A percentile compares a stretch with the other conserved stretches of the same genome.
phyloP scores from a whole-genome alignment of 1,140 invertebrate species.

The Zeugodacus cucurbitae region DNA sequence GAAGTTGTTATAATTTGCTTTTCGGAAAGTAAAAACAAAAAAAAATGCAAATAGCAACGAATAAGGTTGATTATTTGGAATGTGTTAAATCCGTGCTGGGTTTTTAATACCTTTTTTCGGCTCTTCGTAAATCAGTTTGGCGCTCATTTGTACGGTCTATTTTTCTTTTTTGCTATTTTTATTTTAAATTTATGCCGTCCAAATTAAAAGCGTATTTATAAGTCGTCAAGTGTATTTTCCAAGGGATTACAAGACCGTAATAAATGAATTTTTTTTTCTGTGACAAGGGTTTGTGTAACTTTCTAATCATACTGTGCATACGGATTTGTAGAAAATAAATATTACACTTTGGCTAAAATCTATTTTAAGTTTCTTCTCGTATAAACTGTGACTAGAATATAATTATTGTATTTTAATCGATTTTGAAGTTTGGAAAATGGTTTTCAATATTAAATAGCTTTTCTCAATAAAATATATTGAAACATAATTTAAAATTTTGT shows the following conservation, averaged over 20 bases:
- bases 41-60: not conserved
- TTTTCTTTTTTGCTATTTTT: too few species aligned
- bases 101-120: not conserved
- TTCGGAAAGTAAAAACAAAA: not conserved
- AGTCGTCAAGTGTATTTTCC: not conserved
- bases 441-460: too few species aligned
- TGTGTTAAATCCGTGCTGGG: not conserved
- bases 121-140: not conserved
- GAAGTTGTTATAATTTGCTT: not conserved
- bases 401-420: too few species aligned
- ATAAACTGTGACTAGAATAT: too few species aligned
- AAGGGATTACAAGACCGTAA: not conserved
- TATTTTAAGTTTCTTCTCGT: too few species aligned
- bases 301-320: not conserved
- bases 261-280: not conserved
- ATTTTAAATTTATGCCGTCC: not conserved
- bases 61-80: not conserved
- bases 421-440: too few species aligned
- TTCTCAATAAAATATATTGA: too few species aligned
- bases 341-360: not conserved
- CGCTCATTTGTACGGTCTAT: not conserved
- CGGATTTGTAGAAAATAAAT: not conserved
- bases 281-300: not conserved
- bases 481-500: too few species aligned
- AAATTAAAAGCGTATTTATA: slow-evolving; percentile 12